Evolutionary conservation across 2,888 invertebrate genomes (phyloP), one percentile per base, ranked within the genome.

Genomic region (Drosophila eohydei): DNA sequence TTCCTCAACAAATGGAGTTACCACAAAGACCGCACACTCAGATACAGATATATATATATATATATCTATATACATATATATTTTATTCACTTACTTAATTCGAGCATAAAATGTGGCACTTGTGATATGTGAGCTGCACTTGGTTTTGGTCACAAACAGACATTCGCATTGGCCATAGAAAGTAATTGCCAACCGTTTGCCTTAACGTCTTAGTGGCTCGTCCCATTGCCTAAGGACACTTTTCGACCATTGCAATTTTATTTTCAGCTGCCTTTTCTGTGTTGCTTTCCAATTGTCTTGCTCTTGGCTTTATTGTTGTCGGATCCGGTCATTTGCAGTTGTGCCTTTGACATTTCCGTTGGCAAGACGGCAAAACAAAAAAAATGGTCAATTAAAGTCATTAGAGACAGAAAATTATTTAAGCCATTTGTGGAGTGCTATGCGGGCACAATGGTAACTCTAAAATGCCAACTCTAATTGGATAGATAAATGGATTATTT

Each of bases 401-500:
- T 83, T 83, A 74, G 43, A 71, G 66, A 64, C 64, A 71, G 74
- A 77, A 71, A 83, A 81, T 81, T 78, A 83, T 74, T 81, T 80
- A 63, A 41, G 40, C 55, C 51, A 60, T 80, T 69, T 83, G 80
- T 48, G 63, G 52, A 55, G 51, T 51, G 59, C n/a, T 40, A 4
- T 52, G 60, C 41, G 32, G 41, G 21, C 28, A 41, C 55, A 40
- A 67, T 21, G 14, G 16, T 5, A 28, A 9, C 28, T 46, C 12
- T 11, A 16, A 46, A 41, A 26, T 14, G 36, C 4, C n/a, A 51
- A 6, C 14, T 16, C n/a, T 30, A 52, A 8, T 34, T 12, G 1
- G 26, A 36, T 12, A 6, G 12, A 16, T 32, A 32, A 30, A 30
- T 9, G 9, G 1, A 38, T 38, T 14, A 21, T 21, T 21, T 21